These are phyloP conservation scores for Plectrocnemia conspersa DNA, from an alignment of 1,140 invertebrate species.

Conservation along the genomic window DNA sequence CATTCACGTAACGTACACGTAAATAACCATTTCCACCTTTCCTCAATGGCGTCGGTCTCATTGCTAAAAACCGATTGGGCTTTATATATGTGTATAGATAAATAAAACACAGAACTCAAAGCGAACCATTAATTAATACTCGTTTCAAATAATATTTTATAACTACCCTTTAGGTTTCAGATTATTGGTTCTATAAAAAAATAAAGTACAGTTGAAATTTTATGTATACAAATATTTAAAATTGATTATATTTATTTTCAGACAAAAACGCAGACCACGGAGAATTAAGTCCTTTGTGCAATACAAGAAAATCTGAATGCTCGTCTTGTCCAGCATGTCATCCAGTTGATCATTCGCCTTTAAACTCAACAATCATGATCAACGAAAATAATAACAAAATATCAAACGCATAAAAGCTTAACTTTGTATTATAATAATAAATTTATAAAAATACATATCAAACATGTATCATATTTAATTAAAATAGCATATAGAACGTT, in stretches of 20 bases:
- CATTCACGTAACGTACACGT: constrained; percentile 9
- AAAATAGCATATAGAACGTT: constrained; percentile 12
- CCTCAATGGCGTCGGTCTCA: neutral
- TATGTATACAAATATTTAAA: too few species aligned
- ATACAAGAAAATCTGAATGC: constrained; percentile 23
- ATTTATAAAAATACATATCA: too few species aligned
- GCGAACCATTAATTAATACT: too few species aligned
- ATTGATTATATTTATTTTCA: constrained; percentile 20
- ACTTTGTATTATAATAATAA: neutral
- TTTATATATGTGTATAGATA: too few species aligned
- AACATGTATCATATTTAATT: too few species aligned
- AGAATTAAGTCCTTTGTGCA: neutral
- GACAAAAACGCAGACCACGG: constrained; percentile 24
- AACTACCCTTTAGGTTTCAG: too few species aligned
- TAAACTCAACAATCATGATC: neutral
- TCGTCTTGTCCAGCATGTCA: constrained; percentile 32
- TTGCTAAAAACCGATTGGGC: too few species aligned
- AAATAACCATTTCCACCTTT: constrained; percentile 9
- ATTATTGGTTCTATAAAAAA: too few species aligned
- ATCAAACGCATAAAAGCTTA: constrained; percentile 10
- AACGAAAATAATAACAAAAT: constrained; percentile 32
- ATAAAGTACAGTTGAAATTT: too few species aligned
- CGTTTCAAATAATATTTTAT: too few species aligned
- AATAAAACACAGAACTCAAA: too few species aligned
- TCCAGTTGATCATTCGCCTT: constrained; percentile 1